phyloP scores from a whole-genome alignment of 1,140 invertebrate genomes.

The Hormaphis cornu region DNA sequence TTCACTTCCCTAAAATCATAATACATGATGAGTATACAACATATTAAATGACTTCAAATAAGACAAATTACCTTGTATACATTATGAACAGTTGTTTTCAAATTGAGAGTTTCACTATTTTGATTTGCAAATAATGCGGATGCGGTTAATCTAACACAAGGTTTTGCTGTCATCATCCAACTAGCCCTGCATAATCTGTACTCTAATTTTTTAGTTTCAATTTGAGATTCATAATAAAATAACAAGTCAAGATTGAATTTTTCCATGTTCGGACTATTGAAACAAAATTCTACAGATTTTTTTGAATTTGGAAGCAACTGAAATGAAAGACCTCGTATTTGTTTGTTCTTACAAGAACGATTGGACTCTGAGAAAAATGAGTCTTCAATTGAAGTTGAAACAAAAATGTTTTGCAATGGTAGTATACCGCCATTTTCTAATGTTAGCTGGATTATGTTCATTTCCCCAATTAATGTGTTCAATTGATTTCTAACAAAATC shows the following conservation, averaged over 20 bases:
- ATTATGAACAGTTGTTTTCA: slow-evolving; percentile 22
- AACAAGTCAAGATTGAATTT: slow-evolving; percentile 8
- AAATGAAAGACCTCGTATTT: background rate
- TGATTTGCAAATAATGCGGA: slow-evolving; percentile 18
- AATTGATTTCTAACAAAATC: slow-evolving; percentile 16
- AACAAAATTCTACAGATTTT: slow-evolving; percentile 18
- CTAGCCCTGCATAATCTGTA: slow-evolving; percentile 21
- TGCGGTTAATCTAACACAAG: slow-evolving; percentile 15
- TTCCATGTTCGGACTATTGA: slow-evolving; percentile 19
- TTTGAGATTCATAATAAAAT: slow-evolving; percentile 29
- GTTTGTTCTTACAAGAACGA: slow-evolving; percentile 7
- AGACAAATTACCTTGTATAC: background rate
- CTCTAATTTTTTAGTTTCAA: slow-evolving; percentile 9
- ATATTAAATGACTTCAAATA: background rate
- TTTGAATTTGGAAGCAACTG: slow-evolving; percentile 7
- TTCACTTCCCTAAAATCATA: slow-evolving; percentile 27
- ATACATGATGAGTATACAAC: background rate
- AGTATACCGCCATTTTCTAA: slow-evolving; percentile 6
- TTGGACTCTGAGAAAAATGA: slow-evolving; percentile 18
- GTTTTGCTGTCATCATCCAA: slow-evolving; percentile 12
- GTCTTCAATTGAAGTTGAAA: slow-evolving; percentile 22
- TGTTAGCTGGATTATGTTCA: slow-evolving; percentile 12
- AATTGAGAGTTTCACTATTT: slow-evolving; percentile 11
- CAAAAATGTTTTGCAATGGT: slow-evolving; percentile 23
- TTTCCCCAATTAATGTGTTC: slow-evolving; percentile 21